Evolutionary conservation across 2,888 invertebrate genomes (phyloP).

Genomic region (Eretmocerus hayati): DNA sequence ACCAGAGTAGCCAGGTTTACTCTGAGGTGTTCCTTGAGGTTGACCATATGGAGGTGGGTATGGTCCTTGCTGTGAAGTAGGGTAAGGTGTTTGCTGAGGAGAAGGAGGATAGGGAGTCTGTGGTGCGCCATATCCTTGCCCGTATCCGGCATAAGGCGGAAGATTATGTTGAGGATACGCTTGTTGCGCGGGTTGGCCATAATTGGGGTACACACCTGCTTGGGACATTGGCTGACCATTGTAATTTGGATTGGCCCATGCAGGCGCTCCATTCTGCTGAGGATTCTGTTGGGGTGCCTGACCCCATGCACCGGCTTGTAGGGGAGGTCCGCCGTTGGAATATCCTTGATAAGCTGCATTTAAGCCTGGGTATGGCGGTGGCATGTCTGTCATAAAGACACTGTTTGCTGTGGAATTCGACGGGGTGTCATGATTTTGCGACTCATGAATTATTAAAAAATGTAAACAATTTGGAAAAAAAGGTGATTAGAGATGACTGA

Average conservation of each 20-base stretch:
- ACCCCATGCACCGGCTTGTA: conserved; percentile 34
- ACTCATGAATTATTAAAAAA: too few relatives aligned
- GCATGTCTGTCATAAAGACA: conserved; percentile 84
- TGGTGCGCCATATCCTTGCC: conserved; percentile 29
- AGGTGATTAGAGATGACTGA: too few relatives aligned
- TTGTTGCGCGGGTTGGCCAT: conserved; percentile 36
- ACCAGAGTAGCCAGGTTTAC: too few relatives aligned
- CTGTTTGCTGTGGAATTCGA: conserved; percentile 56
- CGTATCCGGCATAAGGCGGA: conserved; percentile 37
- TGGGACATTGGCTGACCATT: conserved; percentile 42
- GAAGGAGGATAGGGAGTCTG: conserved; percentile 25
- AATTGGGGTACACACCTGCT: conserved; percentile 45
- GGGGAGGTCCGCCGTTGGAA: conserved; percentile 31
- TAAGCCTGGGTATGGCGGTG: conserved; percentile 92
- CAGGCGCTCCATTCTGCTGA: conserved; percentile 35
- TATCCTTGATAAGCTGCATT: conserved; percentile 48
- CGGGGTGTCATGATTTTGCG: neutral
- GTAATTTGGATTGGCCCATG: conserved; percentile 43
- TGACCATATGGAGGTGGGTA: neutral
- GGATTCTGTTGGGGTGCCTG: conserved; percentile 21
- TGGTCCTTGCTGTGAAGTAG: neutral
- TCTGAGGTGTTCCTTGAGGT: too few relatives aligned
- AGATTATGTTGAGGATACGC: conserved; percentile 36
- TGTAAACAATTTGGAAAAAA: too few relatives aligned
- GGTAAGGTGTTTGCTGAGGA: conserved; percentile 26